phyloP scores from a whole-genome alignment of 2,797 vertebrate genomes.

The Bradypus variegatus region DNA sequence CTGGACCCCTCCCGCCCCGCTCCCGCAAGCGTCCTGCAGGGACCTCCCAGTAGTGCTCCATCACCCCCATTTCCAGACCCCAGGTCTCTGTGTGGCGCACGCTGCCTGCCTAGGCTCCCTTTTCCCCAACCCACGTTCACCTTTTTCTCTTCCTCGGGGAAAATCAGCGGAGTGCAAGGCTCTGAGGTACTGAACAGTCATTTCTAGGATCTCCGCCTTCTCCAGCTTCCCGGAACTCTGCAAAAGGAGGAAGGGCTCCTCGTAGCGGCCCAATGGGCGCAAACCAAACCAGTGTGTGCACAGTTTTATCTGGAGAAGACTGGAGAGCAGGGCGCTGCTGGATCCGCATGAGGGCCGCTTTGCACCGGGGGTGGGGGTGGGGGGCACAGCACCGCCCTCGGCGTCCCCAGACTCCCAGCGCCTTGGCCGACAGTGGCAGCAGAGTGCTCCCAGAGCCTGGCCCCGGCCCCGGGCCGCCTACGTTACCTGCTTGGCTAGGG shows the following conservation, averaged over 20 bases:
- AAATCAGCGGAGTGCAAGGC: slow-evolving; percentile 94
- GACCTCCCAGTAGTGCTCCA: neutral
- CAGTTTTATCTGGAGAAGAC: neutral
- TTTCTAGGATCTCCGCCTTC: slow-evolving; percentile 98
- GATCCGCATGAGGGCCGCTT: no score
- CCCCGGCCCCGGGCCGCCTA: no score
- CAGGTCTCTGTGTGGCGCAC: neutral
- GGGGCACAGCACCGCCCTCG: no score
- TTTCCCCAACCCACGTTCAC: slow-evolving; percentile 67
- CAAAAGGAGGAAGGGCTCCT: neutral
- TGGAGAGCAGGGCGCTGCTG: neutral
- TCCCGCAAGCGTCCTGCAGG: no score
- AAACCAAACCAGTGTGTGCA: fast-evolving
- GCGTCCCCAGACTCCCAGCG: neutral
- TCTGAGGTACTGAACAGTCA: slow-evolving; percentile 97
- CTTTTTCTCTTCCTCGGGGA: slow-evolving; percentile 93
- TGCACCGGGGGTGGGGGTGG: fast-evolving
- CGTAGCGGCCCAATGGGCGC: neutral
- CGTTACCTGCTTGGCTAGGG: slow-evolving; percentile 92
- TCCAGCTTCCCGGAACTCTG: slow-evolving; percentile 97
- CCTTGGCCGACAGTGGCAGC: neutral
- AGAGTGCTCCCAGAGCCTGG: neutral
- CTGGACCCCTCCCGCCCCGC: no score
- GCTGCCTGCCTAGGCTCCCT: neutral
- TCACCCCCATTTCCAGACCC: no score